A percentile compares a stretch with the other conserved stretches of the same genome.
These are phyloP conservation scores for Netelia fuscicornis DNA, from an alignment of 2,888 invertebrate species.

Conservation along the genomic window DNA sequence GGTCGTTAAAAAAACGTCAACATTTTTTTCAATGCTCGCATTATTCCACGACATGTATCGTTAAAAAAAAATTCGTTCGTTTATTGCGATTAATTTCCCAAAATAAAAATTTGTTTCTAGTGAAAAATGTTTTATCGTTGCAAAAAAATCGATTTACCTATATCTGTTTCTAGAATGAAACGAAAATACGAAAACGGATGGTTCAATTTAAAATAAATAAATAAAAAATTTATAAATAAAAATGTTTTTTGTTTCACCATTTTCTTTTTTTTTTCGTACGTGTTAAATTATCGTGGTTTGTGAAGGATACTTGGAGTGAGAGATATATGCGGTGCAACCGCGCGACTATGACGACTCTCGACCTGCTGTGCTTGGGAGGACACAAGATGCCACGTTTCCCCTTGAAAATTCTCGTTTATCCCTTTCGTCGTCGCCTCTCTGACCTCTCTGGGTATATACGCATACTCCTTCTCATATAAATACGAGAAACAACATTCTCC, in stretches of 20 bases:
- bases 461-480: background rate
- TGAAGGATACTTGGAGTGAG: constrained; percentile 25
- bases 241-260: background rate
- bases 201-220: background rate
- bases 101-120: too few relatives aligned
- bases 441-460: background rate
- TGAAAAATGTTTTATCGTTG: background rate
- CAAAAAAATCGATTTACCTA: background rate
- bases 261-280: constrained; percentile 1
- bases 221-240: background rate
- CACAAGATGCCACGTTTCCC: constrained; percentile 52
- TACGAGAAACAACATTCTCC: background rate
- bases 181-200: background rate
- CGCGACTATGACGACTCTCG: constrained; percentile 51
- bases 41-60: too few relatives aligned
- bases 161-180: background rate
- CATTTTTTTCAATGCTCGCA: background rate
- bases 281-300: constrained; percentile 19
- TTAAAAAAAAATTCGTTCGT: too few relatives aligned
- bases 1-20: background rate
- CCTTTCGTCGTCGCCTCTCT: constrained; percentile 34
- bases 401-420: constrained; percentile 52
- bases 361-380: constrained; percentile 47
- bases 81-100: too few relatives aligned
- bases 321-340: constrained; percentile 39